These are phyloP conservation scores for Mallotus villosus DNA, from an alignment of 2,797 vertebrate species.

Conservation along the genomic window DNA sequence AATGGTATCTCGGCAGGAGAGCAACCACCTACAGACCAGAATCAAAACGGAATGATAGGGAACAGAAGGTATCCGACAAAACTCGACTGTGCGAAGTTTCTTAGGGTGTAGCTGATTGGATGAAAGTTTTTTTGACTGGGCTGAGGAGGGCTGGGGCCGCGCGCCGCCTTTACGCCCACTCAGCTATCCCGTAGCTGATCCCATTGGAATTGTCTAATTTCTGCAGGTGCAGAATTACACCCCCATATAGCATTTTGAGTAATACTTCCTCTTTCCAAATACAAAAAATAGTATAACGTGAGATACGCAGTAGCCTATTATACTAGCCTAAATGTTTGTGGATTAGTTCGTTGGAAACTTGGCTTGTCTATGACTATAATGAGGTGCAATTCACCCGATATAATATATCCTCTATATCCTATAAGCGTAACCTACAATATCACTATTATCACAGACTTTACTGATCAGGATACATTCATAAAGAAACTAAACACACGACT, in stretches of 20 bases:
- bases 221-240: constrained; percentile 2
- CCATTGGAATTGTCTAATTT: too few relatives aligned
- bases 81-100: constrained; percentile 57
- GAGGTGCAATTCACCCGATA: too few relatives aligned
- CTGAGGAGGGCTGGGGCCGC: constrained; percentile 64
- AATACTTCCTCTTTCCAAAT: too few relatives aligned
- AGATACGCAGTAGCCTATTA: too few relatives aligned
- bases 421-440: too few relatives aligned
- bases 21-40: constrained; percentile 64
- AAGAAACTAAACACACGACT: too few relatives aligned
- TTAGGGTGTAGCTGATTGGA: constrained; percentile 64
- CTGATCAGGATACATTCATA: too few relatives aligned
- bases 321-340: too few relatives aligned
- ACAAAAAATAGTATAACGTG: too few relatives aligned
- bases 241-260: neutral
- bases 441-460: too few relatives aligned
- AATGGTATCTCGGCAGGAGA: constrained; percentile 73
- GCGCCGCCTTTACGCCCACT: constrained; percentile 63
- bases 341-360: neutral
- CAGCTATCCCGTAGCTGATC: constrained; percentile 13
- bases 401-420: too few relatives aligned
- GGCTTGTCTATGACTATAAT: neutral
- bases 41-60: constrained; percentile 40
- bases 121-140: constrained; percentile 62
- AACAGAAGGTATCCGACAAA: constrained; percentile 37